Percentiles rank a stretch among this genome's conserved stretches.
Conservation (phyloP, 1,140 invertebrate species). For the Grapholita molesta region DNA sequence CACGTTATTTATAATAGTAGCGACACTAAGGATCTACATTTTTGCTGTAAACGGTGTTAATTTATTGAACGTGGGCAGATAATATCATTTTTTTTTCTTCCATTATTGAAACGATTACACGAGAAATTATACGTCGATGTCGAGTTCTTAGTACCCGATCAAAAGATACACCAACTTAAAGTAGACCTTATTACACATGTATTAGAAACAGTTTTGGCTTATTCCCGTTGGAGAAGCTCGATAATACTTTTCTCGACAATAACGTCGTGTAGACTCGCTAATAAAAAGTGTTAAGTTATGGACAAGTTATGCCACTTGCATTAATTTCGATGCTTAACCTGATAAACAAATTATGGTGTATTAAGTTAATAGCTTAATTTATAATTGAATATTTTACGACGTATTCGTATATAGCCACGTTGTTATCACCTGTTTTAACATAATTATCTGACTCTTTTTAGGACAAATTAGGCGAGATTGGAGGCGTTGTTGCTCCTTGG, state of each 20-base stretch:
- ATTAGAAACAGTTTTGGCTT: constrained; percentile 37
- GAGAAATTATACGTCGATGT: constrained; percentile 73
- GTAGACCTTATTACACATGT: constrained; percentile 22
- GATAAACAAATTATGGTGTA: constrained; percentile 77
- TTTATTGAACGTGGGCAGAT: constrained; percentile 77
- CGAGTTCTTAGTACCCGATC: constrained; percentile 53
- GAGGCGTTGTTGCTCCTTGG: background rate
- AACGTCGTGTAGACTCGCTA: constrained; percentile 70
- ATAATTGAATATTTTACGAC: constrained; percentile 72
- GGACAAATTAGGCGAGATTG: constrained; percentile 51
- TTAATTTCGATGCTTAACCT: constrained; percentile 77
- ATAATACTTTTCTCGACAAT: constrained; percentile 64
- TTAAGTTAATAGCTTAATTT: constrained; percentile 78
- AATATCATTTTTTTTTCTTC: constrained; percentile 75
- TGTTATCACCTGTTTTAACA: constrained; percentile 62
- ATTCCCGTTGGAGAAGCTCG: constrained; percentile 22
- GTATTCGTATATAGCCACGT: constrained; percentile 66
- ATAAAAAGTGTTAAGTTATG: constrained; percentile 77
- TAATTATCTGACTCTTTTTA: constrained; percentile 48
- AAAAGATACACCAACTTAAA: constrained; percentile 24
- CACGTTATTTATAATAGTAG: constrained; percentile 74
- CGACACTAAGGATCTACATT: constrained; percentile 75
- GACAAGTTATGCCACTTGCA: constrained; percentile 74
- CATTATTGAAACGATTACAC: constrained; percentile 77
- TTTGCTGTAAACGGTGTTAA: constrained; percentile 77